Evolutionary conservation across 1,140 invertebrate species (phyloP), one percentile per base, ranked within the genome.

Genomic region (Bombyx mori): DNA sequence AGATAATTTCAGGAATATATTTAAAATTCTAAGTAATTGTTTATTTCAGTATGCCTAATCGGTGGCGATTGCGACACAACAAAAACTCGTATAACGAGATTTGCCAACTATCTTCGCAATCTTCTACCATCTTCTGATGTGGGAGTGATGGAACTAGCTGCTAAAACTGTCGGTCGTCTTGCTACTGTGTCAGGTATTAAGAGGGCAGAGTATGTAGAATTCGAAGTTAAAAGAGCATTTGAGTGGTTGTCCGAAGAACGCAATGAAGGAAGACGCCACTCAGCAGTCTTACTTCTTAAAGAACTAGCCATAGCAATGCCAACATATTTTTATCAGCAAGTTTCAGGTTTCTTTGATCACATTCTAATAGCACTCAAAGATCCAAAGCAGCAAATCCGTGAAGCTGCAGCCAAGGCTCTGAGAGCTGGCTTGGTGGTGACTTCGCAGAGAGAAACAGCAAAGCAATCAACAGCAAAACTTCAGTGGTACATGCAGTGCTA

Each of bases 261-360:
- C 66, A 92, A 97, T 80, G 97, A 99, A 87, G 91, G 94, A 1
- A 94, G 95, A 77, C 90, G 96, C 59, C 96, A 97, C 80, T 96
- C 97, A 7, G 96, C 97, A 1, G 97, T 98, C 3, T 88, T 99
- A 26, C 92, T 99, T 8, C 82, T 99, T 7, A 93, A 95, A 73
- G 98, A 99, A 88, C 85, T 99, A 10, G 98, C 98, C 8, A 93
- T 97, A 12, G 96, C 96, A 9, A 97, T 98, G 87, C 98, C 98
- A 3, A 99, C 98, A 10, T 98, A 98, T 84, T 99, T 99, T 84
- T 99, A 98, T 79, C 97, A 99, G 88, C 96, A 98, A 90, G 96
- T 99, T 0, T 95, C 96, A 12, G 93, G 93, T 52, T 99, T 99
- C 84, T 99, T 99, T 84, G 97, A 99, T 61, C 90, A 95, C 45